Conservation (phyloP, 2,888 invertebrate species). For the Gibbula magus region DNA sequence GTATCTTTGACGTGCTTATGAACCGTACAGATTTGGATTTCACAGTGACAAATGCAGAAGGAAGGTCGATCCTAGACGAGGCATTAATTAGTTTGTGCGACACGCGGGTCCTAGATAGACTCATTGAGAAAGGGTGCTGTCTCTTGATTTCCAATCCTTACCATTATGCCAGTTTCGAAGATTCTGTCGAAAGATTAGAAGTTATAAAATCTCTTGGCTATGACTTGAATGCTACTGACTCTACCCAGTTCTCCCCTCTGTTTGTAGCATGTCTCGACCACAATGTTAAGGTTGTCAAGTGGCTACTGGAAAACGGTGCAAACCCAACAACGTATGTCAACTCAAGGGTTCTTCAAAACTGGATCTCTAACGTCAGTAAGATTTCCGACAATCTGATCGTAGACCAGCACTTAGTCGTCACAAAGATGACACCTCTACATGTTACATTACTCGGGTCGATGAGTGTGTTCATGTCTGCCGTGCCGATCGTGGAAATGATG, state of each 20-base stretch:
- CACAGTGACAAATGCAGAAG: not conserved
- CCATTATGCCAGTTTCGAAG: constrained; percentile 13
- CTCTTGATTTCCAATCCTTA: not conserved
- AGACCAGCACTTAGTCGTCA: not conserved
- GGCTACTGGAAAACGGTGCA: constrained; percentile 12
- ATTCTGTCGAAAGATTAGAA: not conserved
- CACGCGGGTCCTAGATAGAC: not conserved
- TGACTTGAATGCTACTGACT: not conserved
- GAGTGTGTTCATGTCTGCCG: constrained; percentile 1
- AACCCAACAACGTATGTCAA: not conserved
- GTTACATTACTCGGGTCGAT: not conserved
- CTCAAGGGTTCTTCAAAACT: not conserved
- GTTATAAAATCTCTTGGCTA: not conserved
- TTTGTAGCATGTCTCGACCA: not conserved
- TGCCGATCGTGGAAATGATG: not conserved
- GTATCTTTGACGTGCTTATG: not conserved
- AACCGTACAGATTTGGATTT: not conserved
- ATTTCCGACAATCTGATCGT: not conserved
- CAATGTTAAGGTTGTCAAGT: not conserved
- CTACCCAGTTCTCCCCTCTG: not conserved
- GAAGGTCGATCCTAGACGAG: not conserved
- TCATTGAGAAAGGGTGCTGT: not conserved
- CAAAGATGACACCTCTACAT: constrained; percentile 12
- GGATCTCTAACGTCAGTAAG: not conserved
- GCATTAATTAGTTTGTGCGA: constrained; percentile 7